Conservation (phyloP, 2,888 invertebrate species). For the Netelia inedita region DNA sequence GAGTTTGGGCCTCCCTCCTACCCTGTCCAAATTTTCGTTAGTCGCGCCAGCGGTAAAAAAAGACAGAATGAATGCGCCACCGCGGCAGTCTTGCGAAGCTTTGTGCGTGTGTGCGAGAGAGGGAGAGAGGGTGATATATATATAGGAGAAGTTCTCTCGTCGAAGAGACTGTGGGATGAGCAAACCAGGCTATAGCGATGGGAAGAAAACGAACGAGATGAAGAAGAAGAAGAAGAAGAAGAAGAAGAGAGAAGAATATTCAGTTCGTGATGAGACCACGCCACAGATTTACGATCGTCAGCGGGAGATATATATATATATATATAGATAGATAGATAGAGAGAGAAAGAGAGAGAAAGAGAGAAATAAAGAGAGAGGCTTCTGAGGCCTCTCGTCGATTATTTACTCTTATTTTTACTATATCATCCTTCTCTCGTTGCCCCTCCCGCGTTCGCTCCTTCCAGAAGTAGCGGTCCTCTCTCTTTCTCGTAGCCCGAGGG, state of each 20-base stretch:
- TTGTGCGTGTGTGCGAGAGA: neutral
- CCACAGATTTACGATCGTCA: conserved; percentile 83
- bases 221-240: conserved; percentile 53
- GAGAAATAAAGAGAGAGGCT: conserved; percentile 6
- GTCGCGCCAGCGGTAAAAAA: conserved; percentile 76
- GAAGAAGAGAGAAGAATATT: conserved; percentile 74
- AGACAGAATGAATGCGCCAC: conserved; percentile 31
- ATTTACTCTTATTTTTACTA: conserved; percentile 77
- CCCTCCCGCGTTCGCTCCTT: conserved; percentile 62
- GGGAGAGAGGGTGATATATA: neutral
- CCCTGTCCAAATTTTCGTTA: conserved; percentile 77
- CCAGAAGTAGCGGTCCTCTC: conserved; percentile 33
- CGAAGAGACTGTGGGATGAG: conserved; percentile 45
- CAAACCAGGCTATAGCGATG: conserved; percentile 32
- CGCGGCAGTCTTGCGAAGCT: neutral
- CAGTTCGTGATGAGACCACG: conserved; percentile 81
- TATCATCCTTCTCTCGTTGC: conserved; percentile 57
- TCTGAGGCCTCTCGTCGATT: conserved; percentile 71
- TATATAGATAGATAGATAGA: conserved; percentile 43
- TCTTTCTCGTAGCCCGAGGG: conserved; percentile 55
- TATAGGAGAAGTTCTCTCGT: conserved; percentile 31
- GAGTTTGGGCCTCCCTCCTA: no score
- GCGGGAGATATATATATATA: no score
- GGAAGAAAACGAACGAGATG: conserved; percentile 34
- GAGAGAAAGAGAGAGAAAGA: conserved; percentile 63